Evolutionary conservation across 2,888 invertebrate species (phyloP), one percentile per base, ranked within the genome.

Genomic region (Cordylochernes scorpioides): DNA sequence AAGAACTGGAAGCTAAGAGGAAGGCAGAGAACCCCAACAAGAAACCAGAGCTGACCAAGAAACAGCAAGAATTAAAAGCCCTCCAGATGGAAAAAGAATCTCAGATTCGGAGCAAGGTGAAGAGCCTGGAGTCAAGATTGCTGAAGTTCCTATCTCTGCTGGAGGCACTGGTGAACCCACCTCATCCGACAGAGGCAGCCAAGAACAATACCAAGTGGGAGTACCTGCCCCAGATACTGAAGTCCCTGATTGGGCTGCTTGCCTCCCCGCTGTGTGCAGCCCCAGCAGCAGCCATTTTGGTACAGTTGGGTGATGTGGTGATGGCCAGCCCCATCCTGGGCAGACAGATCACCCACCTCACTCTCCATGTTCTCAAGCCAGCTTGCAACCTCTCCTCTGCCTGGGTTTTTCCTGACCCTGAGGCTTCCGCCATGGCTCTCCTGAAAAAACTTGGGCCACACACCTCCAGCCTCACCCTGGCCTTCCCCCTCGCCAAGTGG

Each of bases 41-140:
- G 27, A 68, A 66, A 25, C 65, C 67, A 1, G 64, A 68, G 44
- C 54, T 40, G n/a, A 70, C 74, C 1, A 68, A 72, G 9, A 91
- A 91, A 51, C 94, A 97, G 51, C 71, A 80, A 49, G 91, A 94
- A 52, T 70, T 71, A 0, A 65, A 88, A 28, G 75, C 73, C 48
- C 64, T 67, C 19, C 86, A 88, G 52, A 60, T 71, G 13, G 68
- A 71, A 15, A 84, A 80, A 45, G 94, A 94, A 50, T 63, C 64
- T 38, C 64, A 62, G 0, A 72, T 80, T 34, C 62, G 80, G 39
- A 60, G 64, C 24, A n/a, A n/a, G n/a, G n/a, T n/a, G n/a, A n/a
- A n/a, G n/a, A n/a, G n/a, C n/a, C n/a, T n/a, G n/a, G n/a, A n/a
- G n/a, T n/a, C n/a, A n/a, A n/a, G n/a, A n/a, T n/a, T n/a, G n/a